Evolutionary conservation across 1,140 invertebrate species (phyloP).

Genomic region (Homarus americanus): DNA sequence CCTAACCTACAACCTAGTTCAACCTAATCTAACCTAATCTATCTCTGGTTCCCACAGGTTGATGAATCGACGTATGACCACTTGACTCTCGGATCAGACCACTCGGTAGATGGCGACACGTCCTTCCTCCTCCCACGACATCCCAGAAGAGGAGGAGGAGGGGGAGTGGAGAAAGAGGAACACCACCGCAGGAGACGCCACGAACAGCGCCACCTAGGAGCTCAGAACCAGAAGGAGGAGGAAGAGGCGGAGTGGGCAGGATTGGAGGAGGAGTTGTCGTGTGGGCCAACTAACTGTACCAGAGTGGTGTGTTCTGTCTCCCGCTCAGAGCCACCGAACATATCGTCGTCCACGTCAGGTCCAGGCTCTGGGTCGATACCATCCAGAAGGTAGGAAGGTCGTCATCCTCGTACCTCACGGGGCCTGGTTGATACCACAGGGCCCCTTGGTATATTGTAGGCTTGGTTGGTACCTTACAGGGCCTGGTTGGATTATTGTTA

Average conservation of each 20-base stretch:
- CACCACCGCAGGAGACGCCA: not conserved
- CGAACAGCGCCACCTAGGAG: constrained; percentile 4
- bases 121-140: not conserved
- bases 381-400: constrained; percentile 84
- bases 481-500: too few relatives aligned
- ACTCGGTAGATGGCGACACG: too few relatives aligned
- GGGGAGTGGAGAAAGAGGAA: too few relatives aligned
- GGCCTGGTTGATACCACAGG: too few relatives aligned
- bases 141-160: too few relatives aligned
- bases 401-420: too few relatives aligned
- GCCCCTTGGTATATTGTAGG: too few relatives aligned
- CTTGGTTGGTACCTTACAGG: too few relatives aligned
- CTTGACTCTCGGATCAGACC: too few relatives aligned
- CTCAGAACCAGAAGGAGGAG: too few relatives aligned
- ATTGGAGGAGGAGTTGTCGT: constrained; percentile 78
- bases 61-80: not conserved
- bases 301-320: constrained; percentile 86
- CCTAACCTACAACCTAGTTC: too few relatives aligned
- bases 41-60: not conserved
- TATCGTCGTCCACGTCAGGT: constrained; percentile 88
- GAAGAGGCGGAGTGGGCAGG: not conserved
- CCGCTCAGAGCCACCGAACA: constrained; percentile 84
- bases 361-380: constrained; percentile 88
- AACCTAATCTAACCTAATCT: too few relatives aligned
- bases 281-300: constrained; percentile 86